Percentiles rank a stretch among this genome's conserved stretches.
These are phyloP conservation scores for Tinamus guttatus DNA, from an alignment of 2,113 vertebrate genomes.

Conservation along the genomic window DNA sequence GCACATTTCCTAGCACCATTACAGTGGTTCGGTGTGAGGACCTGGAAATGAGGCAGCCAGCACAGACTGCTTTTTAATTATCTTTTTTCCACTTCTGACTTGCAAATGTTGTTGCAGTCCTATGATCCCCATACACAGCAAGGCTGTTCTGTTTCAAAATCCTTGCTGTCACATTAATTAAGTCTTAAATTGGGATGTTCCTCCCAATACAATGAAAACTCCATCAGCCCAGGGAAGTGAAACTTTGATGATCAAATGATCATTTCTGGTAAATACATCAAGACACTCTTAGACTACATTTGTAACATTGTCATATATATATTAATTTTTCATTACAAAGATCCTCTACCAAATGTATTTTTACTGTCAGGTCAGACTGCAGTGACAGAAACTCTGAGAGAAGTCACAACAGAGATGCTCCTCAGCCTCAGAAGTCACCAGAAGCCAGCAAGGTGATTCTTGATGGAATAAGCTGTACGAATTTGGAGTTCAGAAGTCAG, in stretches of 20 bases:
- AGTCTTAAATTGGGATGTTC: not conserved
- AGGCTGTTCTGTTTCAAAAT: not conserved
- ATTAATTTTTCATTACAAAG: not conserved
- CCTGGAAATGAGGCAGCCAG: not conserved
- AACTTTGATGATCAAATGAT: not conserved
- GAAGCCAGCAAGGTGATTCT: not conserved
- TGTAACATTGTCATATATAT: not conserved
- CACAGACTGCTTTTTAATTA: not conserved
- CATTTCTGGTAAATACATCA: not conserved
- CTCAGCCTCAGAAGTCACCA: not conserved
- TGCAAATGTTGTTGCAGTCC: not conserved
- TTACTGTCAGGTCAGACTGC: not conserved
- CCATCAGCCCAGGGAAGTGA: not conserved
- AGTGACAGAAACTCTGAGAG: not conserved
- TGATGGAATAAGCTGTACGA: not conserved
- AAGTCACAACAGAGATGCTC: not conserved
- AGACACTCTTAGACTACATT: not conserved
- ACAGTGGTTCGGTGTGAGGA: rapidly evolving
- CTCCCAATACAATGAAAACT: not conserved
- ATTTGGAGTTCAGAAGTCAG: not conserved
- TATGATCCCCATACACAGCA: not conserved
- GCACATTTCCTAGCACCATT: not conserved
- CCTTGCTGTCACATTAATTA: not conserved
- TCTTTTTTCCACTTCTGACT: not conserved
- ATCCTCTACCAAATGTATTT: not conserved